Evolutionary conservation across 2,888 invertebrate species (phyloP), one percentile per base, ranked within the genome.

Genomic region (Scaptomyza tumidula): DNA sequence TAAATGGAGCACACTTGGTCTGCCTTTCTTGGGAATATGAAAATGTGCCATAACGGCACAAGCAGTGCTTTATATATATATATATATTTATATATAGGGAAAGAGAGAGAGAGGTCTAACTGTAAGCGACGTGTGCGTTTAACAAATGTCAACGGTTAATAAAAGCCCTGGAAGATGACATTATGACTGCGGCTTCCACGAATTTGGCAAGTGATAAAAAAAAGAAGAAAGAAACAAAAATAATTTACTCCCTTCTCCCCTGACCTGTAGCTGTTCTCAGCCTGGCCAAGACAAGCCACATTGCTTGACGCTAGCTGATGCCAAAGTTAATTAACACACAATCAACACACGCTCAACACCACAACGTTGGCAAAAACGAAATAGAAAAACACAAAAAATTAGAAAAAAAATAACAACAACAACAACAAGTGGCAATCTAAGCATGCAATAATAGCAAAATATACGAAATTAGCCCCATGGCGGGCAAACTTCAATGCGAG

Each of bases 241-340:
- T 4, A 24, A 24, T 24, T 24, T 24, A 43, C 16, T 16, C 10
- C 41, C 41, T 10, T 1, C 10, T 41, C 16, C 16, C 41, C 41
- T 41, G 72, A 68, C 64, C 72, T 53, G 61, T 62, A 46, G 72
- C 49, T 37, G 77, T 76, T 68, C 78, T 71, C 65, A 70, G 67
- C 48, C 44, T 33, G 13, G 48, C 39, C 53, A 45, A 46, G 56
- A 59, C 64, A 11, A 68, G 66, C n/a, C 74, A 71, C 68, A 71
- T 69, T 79, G 79, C 68, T 61, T 68, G 61, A 27, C 53, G 43
- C 63, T 62, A 65, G 55, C 75, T 69, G 74, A 78, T 74, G 69
- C 70, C 73, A 65, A 73, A 85, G 87, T 85, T 86, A 86, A 86
- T 86, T 86, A 86, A 87, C 85, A 86, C 87, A 86, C 85, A 86